Base-by-base conservation (phyloP, 2,113 vertebrate genomes). In the Callipepla squamata region DNA sequence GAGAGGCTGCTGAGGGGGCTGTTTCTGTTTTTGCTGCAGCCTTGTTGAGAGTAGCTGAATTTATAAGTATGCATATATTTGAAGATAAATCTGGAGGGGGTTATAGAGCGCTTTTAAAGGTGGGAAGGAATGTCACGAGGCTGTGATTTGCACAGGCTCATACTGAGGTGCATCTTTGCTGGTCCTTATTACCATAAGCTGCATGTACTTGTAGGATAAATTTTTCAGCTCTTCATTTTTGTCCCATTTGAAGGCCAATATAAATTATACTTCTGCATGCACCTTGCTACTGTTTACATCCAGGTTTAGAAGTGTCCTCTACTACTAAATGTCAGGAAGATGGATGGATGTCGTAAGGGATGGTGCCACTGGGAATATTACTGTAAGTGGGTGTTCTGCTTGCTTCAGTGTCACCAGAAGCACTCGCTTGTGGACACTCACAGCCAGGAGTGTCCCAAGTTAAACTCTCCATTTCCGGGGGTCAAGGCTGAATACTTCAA, bases 191-290 rank as follows among this genome's bases (percentile, higher is more conserved):
- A 51, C 76, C 62, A 55, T 80, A 76, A 74, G 55, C 44, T 51
- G 5, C 28, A 22, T 17, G 17, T 75, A 67, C 68, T 34, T 80
- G 4, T 42, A 58, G 36, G 76, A 44, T 62, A 57, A 3, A 5
- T 88, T 88, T 70, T 38, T 70, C 77, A 90, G 40, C 69, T 85
- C 72, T 78, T 90, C 20, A 20, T 94, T 95, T 96, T 95, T 95
- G 42, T 87, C 80, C 91, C 26, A 14, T 76, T 19, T 75, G 28
- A 62, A 89, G 38, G 47, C 70, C 22, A 30, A 5, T 42, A 57
- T 38, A 68, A 63, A 45, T 44, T 57, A 73, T 5, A 72, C 42
- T 28, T 83, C 86, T 69, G 9, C 16, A 36, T 21, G 32, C 51
- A 62, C 62, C 83, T 96, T 95, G 53, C 67, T 67, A n/a, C 65